Percentiles rank a stretch among this genome's conserved stretches.
Evolutionary conservation across 1,140 invertebrate species (phyloP).

Genomic region (Melanaphis sacchari): DNA sequence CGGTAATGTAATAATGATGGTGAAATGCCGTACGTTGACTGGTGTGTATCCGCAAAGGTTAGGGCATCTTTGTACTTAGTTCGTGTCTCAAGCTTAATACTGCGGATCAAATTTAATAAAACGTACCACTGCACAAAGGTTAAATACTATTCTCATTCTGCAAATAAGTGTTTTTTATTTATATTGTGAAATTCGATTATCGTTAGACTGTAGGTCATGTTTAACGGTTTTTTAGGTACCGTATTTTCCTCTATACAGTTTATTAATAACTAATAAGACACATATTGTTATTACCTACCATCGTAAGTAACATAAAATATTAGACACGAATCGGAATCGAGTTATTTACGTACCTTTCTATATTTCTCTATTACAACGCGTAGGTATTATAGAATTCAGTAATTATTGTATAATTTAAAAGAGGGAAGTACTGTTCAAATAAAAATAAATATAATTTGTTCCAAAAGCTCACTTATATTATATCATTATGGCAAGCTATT

Average conservation of each 20-base stretch:
- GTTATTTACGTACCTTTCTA: background rate
- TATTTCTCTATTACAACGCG: background rate
- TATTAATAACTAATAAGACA: background rate
- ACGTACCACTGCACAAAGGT: background rate
- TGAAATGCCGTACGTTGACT: background rate
- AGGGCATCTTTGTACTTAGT: background rate
- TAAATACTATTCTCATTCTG: background rate
- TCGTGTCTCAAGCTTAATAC: background rate
- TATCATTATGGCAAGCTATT: background rate
- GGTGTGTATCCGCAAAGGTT: background rate
- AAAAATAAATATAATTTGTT: background rate
- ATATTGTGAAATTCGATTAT: background rate
- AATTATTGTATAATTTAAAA: background rate
- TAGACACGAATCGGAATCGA: background rate
- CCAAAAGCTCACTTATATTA: background rate
- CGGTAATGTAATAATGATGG: background rate
- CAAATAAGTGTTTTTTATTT: background rate
- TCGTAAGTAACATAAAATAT: background rate
- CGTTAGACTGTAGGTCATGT: no score
- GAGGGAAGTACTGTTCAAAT: slow-evolving; percentile 5
- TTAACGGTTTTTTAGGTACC: background rate
- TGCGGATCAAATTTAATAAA: background rate
- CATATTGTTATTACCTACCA: background rate
- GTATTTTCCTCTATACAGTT: background rate
- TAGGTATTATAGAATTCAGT: background rate